These are phyloP conservation scores for Sarcophaga bullata DNA, from an alignment of 1,140 invertebrate genomes.

Conservation along the genomic window DNA sequence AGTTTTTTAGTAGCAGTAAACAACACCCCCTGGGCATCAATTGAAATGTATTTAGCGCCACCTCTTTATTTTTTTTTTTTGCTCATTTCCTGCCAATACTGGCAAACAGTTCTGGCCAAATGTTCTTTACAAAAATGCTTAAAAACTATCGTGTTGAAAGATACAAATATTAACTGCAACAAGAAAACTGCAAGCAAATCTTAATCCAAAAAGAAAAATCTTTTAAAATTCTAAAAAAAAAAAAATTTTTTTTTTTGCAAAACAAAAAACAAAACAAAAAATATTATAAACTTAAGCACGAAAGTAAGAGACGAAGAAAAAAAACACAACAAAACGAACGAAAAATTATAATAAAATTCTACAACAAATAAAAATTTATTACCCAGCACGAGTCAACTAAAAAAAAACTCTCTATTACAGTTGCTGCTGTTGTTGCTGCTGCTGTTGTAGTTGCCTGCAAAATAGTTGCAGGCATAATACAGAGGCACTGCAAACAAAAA, in stretches of 20 bases:
- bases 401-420: no score
- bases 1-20: neutral
- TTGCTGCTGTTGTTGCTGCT: no score
- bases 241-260: no score
- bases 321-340: neutral
- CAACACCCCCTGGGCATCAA: constrained; percentile 12
- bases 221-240: neutral
- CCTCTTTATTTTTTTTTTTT: neutral
- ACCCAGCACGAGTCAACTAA: constrained; percentile 13
- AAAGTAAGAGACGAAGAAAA: no score
- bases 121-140: neutral
- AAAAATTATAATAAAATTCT: neutral
- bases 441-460: no score
- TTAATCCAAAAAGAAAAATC: neutral
- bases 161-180: neutral
- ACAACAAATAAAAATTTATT: constrained; percentile 30
- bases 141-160: constrained; percentile 5
- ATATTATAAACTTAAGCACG: no score
- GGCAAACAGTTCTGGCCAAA: no score
- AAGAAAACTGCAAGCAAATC: neutral
- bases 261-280: neutral
- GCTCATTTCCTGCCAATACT: neutral
- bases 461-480: no score
- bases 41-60: constrained; percentile 14
- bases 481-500: no score